A percentile compares a stretch with the other conserved stretches of the same genome.
Evolutionary conservation across 53 echinoderm and acorn worm species (phyloP).

Genomic region (Stichopus horrens): DNA sequence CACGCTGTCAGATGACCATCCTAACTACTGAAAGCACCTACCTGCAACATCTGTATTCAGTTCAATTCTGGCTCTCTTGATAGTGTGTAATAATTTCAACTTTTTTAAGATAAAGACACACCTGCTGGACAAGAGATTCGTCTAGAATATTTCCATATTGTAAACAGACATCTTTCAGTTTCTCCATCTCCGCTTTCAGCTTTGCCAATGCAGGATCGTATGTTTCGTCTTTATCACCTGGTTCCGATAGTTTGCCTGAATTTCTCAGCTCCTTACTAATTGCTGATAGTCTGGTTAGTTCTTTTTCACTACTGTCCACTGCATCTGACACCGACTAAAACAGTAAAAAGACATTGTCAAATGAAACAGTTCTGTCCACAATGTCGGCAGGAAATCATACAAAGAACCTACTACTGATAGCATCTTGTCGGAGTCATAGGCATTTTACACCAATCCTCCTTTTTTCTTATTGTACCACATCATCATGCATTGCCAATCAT

Average conservation of each 20-base stretch:
- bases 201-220: conserved; percentile 63
- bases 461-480: no score
- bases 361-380: not conserved
- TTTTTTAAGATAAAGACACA: conserved; percentile 1
- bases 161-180: conserved; percentile 69
- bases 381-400: no score
- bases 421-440: no score
- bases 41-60: no score
- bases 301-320: conserved; percentile 32
- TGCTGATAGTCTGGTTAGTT: conserved; percentile 37
- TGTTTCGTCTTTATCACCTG: conserved; percentile 46
- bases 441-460: no score
- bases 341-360: not conserved
- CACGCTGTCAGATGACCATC: no score
- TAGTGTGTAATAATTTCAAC: not conserved
- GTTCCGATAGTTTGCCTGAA: conserved; percentile 24
- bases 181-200: conserved; percentile 63
- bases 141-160: conserved; percentile 79
- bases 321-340: conserved; percentile 45
- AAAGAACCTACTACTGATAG: no score
- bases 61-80: no score
- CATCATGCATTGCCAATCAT: no score
- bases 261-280: conserved; percentile 7
- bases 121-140: conserved; percentile 86
- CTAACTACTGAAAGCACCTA: no score